These are phyloP conservation scores for Coelopa pilipes DNA, from an alignment of 2,888 invertebrate genomes.

Conservation along the genomic window DNA sequence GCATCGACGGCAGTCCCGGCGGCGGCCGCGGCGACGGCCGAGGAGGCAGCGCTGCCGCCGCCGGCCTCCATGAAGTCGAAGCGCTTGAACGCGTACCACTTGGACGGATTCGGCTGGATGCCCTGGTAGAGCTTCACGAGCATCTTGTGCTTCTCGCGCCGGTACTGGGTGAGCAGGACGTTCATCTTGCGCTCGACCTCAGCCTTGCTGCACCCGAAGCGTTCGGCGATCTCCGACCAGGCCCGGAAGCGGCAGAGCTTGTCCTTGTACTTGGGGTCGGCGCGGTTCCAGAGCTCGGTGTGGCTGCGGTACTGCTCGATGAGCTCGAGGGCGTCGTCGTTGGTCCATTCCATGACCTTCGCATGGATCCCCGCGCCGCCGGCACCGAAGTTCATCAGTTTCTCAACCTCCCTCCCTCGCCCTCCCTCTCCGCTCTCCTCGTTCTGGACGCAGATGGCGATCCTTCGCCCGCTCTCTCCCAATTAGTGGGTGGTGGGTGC, in stretches of 20 bases:
- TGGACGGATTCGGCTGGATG: conserved; percentile 65
- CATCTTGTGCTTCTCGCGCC: conserved; percentile 65
- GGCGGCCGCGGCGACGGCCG: conserved; percentile 43
- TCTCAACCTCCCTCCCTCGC: not conserved
- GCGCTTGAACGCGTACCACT: conserved; percentile 65
- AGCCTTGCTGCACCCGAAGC: conserved; percentile 65
- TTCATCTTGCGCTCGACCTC: conserved; percentile 66
- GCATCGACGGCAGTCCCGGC: not conserved
- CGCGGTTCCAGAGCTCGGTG: conserved; percentile 65
- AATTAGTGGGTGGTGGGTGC: not conserved
- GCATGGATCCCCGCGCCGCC: conserved; percentile 45
- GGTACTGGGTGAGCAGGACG: conserved; percentile 63
- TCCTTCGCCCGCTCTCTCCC: no score
- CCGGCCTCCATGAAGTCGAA: conserved; percentile 65
- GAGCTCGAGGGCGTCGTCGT: conserved; percentile 64
- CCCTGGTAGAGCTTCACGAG: conserved; percentile 64
- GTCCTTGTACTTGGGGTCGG: conserved; percentile 65
- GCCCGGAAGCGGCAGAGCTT: conserved; percentile 64
- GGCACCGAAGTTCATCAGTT: conserved; percentile 56
- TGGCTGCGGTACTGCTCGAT: conserved; percentile 65
- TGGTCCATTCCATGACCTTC: conserved; percentile 65
- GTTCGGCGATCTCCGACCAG: conserved; percentile 65
- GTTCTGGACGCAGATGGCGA: no score
- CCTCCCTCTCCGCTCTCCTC: no score
- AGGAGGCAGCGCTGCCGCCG: conserved; percentile 53